A percentile compares a stretch with the other conserved stretches of the same genome.
Evolutionary conservation across 2,113 vertebrate genomes (phyloP).

Genomic region (Oryzias celebensis): DNA sequence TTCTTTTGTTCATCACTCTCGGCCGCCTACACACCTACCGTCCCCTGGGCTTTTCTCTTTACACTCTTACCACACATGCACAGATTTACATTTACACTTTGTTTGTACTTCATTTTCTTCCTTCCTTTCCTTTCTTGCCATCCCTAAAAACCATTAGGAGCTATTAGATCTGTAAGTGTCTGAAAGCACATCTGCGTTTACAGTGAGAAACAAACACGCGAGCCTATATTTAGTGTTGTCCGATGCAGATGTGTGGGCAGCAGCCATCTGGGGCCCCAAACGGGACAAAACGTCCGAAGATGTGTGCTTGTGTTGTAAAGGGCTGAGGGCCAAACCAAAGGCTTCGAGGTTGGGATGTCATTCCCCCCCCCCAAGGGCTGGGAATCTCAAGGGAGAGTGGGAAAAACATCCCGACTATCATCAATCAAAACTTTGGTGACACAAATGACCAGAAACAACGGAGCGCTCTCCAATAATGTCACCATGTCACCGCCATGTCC

Average conservation of each 20-base stretch:
- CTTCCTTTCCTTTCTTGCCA: conserved; percentile 20
- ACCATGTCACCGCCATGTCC: conserved; percentile 75
- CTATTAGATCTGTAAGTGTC: conserved; percentile 15
- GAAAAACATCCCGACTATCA: conserved; percentile 85
- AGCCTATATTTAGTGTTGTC: conserved; percentile 72
- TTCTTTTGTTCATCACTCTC: conserved; percentile 78
- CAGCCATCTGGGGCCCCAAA: conserved; percentile 86
- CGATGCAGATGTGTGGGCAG: conserved; percentile 95
- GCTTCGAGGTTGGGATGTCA: conserved; percentile 45
- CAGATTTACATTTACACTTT: conserved; percentile 60
- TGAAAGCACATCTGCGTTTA: not conserved
- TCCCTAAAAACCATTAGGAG: conserved; percentile 12
- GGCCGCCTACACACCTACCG: conserved; percentile 76
- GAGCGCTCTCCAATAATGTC: conserved; percentile 77
- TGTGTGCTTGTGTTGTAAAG: conserved; percentile 57
- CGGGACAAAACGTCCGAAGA: conserved; percentile 78
- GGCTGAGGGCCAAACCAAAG: conserved; percentile 80
- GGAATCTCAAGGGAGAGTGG: conserved; percentile 73
- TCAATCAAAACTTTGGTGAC: conserved; percentile 92
- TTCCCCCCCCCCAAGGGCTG: conserved; percentile 60
- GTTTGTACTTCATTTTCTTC: conserved; percentile 52
- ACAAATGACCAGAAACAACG: conserved; percentile 89
- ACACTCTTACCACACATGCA: conserved; percentile 48
- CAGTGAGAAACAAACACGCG: conserved; percentile 21
- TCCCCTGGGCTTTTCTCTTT: conserved; percentile 74